Conservation (phyloP, 2,113 vertebrate genomes). For the Edolisoma coerulescens region DNA sequence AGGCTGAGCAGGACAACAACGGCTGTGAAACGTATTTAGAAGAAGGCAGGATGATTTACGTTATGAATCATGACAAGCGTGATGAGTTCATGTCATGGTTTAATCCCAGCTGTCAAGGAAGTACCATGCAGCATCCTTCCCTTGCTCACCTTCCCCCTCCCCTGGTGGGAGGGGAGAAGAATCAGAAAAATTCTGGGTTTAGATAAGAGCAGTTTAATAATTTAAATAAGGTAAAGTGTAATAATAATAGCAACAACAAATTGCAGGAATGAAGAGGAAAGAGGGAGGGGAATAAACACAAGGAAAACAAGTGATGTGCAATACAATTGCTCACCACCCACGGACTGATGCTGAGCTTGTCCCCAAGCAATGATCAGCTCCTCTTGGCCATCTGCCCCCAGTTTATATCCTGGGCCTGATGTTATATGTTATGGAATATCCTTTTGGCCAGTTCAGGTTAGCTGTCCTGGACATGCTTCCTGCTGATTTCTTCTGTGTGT, state of each 20-base stretch:
- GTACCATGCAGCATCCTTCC: background rate
- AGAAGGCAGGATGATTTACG: conserved; percentile 12
- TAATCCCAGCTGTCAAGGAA: background rate
- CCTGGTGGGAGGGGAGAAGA: background rate
- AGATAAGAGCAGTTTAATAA: background rate
- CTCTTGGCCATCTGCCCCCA: background rate
- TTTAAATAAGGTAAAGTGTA: background rate
- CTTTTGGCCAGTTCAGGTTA: background rate
- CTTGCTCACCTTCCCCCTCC: background rate
- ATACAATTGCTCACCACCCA: background rate
- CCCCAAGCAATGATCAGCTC: background rate
- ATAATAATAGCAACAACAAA: background rate
- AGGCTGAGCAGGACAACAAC: background rate
- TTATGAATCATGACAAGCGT: conserved; percentile 37
- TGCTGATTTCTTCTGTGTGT: fast-evolving
- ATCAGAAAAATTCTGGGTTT: background rate
- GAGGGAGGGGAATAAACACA: background rate
- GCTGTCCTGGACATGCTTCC: fast-evolving
- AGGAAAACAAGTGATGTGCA: fast-evolving
- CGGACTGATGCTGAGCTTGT: background rate
- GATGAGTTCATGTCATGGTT: background rate
- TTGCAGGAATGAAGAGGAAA: background rate
- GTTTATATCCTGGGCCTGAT: background rate
- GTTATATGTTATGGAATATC: background rate
- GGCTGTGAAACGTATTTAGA: conserved; percentile 15